These are phyloP conservation scores for Popillia japonica DNA, from an alignment of 1,140 invertebrate species.

Conservation along the genomic window DNA sequence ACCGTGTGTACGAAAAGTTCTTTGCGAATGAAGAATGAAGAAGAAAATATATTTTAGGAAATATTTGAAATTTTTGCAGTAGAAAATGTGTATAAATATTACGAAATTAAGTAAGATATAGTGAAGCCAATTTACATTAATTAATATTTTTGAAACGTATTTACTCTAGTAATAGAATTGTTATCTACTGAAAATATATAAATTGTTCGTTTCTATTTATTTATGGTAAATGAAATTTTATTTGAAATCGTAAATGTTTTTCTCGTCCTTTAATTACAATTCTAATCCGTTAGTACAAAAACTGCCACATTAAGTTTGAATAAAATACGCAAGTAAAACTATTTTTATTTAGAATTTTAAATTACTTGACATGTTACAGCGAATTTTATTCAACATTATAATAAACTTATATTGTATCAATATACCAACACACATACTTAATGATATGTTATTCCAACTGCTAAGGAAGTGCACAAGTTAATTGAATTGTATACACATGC, in stretches of 20 bases:
- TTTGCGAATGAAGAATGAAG: neutral
- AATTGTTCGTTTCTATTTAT: too few species aligned
- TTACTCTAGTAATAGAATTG: too few species aligned
- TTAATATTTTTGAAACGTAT: too few species aligned
- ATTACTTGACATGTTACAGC: neutral
- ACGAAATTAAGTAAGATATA: neutral
- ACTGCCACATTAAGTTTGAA: slow-evolving; percentile 17
- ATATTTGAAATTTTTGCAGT: slow-evolving; percentile 2
- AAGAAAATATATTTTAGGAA: neutral
- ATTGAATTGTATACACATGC: neutral
- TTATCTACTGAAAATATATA: too few species aligned
- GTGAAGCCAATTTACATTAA: neutral
- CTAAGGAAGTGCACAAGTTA: neutral
- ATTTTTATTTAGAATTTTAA: neutral
- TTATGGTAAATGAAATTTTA: too few species aligned
- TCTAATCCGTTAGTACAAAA: slow-evolving; percentile 16
- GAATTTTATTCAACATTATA: slow-evolving; percentile 17
- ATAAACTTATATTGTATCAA: slow-evolving; percentile 27
- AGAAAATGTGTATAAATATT: neutral
- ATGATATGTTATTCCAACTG: neutral
- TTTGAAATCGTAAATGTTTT: too few species aligned
- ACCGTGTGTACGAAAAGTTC: neutral
- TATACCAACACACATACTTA: slow-evolving; percentile 2
- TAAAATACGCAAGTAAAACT: slow-evolving; percentile 14
- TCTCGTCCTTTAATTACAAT: neutral